Base-by-base conservation (phyloP, 1,140 invertebrate species). In the Harpegnathos saltator region DNA sequence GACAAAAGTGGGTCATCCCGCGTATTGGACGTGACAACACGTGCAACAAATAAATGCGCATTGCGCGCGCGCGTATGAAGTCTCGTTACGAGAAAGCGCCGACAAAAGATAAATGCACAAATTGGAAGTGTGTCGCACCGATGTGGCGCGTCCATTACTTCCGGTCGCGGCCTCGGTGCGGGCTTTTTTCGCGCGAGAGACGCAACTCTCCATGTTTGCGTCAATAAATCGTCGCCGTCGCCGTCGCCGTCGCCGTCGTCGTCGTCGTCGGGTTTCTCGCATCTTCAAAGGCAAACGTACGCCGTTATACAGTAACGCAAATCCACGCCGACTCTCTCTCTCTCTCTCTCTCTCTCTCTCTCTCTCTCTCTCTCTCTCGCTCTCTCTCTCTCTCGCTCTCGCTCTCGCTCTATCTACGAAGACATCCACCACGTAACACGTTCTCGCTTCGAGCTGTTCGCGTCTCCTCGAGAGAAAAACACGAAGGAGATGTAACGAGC, bases 221-320 rank as follows among this genome's bases (percentile, higher is more conserved):
- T 54, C 75, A 69, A 69, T 80, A 80, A 80, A 17, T 59, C 44
- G 75, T 78, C 63, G 74, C 68, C 62, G 59, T 58, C 44, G 75
- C n/a, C n/a, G n/a, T 80, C 52, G 75, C 69, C 63, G 59, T 80
- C 52, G 75, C 69, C 63, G 59, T 80, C 52, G 75, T 78, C 63
- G 59, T n/a, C n/a, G n/a, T 80, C 52, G 75, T 78, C 63, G 59
- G 59, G 59, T 63, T 48, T 24, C 52, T 80, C 52, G 38, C 75
- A 48, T 69, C 29, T 66, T 83, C 48, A 48, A 82, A 83, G 65
- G 72, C 62, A 82, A 83, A 69, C 85, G 83, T 85, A 80, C 77
- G 33, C 58, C 50, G 24, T 81, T 62, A 69, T 81, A 65, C 15
- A 63, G 38, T 24, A 81, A 81, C 66, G 50, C 75, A 72, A 84